Base-by-base conservation (phyloP, 2,113 vertebrate species). In the Atlantisia rogersi region DNA sequence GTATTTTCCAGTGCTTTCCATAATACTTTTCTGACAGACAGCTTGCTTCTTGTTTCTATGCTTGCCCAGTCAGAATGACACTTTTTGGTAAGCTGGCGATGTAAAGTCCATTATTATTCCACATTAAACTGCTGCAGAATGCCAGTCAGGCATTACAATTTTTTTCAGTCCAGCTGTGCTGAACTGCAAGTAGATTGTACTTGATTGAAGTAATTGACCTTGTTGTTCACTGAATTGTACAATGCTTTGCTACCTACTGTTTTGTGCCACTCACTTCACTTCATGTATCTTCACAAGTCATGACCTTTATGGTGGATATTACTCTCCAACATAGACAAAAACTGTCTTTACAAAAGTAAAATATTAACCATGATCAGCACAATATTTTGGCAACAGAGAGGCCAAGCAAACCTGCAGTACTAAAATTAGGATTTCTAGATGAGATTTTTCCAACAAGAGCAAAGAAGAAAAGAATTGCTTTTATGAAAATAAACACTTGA, bases 131-230 rank as follows among this genome's bases (percentile, higher is more conserved):
- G n/a, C 82, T 96, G 59, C 74, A 95, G 82, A 92, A 92, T 92
- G 95, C 88, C 95, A 97, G 96, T 84, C 94, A 95, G 96, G 84
- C 94, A 94, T 92, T 97, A 84, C 10, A 0, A 82, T 59, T 94
- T 96, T 97, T 96, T 97, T 95, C 95, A 79, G 69, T 95, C 97
- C 98, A 98, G 95, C 97, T 98, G 98, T 96, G 97, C 63, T 91
- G 90, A 97, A 76, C 90, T 92, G 53, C 90, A 95, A 97, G 96
- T 78, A 97, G 79, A 91, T 96, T 95, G 52, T 53, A 53, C 52
- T 53, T 53, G 25, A 53, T 53, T 93, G 91, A 97, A 97, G 94
- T 91, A 97, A 97, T 86, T 98, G 97, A 98, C 97, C 97, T 98
- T 97, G 96, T 79, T 97, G 96, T 94, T 97, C 95, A 95, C 50